phyloP scores from a whole-genome alignment of 1,140 invertebrate genomes.

The Brachionus sp. region DNA sequence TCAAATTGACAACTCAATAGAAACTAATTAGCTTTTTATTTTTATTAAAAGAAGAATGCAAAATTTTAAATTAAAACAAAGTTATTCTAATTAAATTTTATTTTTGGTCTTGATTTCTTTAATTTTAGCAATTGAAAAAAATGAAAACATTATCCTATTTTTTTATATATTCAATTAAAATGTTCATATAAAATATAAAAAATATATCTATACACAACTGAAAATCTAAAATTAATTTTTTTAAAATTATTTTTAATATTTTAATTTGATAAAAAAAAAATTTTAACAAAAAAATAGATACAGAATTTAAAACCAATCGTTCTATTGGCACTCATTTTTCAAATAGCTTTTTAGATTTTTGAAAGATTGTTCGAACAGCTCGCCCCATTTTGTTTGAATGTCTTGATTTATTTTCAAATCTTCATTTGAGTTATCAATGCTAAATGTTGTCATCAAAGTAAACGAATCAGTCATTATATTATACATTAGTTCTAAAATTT shows the following conservation, averaged over 20 bases:
- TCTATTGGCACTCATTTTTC: background rate
- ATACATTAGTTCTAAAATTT: slow-evolving; percentile 25
- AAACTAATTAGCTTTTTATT: background rate
- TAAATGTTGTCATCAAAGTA: background rate
- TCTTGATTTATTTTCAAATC: background rate
- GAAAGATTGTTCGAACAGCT: background rate
- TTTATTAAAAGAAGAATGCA: background rate
- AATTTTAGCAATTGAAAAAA: background rate
- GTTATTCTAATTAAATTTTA: background rate
- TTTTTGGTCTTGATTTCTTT: too few species aligned
- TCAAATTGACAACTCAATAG: background rate
- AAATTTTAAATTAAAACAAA: background rate
- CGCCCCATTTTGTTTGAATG: background rate
- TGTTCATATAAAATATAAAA: too few species aligned
- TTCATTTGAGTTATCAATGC: background rate
- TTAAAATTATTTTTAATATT: background rate
- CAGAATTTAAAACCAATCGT: background rate
- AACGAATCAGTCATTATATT: slow-evolving; percentile 24
- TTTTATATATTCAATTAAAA: too few species aligned
- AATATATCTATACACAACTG: background rate
- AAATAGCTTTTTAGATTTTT: slow-evolving; percentile 15
- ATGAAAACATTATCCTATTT: too few species aligned
- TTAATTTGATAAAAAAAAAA: background rate
- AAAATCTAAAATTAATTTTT: background rate
- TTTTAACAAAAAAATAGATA: background rate